These are phyloP conservation scores for Festucalex cinctus DNA, from an alignment of 2,113 vertebrate genomes.

Conservation along the genomic window DNA sequence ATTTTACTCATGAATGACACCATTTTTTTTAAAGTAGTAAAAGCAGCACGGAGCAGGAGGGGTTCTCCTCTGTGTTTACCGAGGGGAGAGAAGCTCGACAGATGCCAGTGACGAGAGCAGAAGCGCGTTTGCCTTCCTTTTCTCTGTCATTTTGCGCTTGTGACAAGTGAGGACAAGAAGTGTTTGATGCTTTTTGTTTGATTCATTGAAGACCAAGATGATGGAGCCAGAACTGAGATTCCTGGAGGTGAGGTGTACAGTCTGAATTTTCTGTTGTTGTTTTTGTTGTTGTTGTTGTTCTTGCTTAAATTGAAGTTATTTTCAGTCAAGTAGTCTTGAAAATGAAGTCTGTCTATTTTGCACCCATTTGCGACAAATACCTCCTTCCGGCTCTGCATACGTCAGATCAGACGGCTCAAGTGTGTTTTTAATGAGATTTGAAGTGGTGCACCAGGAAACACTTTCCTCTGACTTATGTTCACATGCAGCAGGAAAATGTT, in stretches of 20 bases:
- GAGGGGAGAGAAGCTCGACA: conserved; percentile 25
- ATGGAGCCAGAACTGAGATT: conserved; percentile 63
- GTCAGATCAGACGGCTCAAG: conserved; percentile 12
- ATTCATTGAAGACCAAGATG: conserved; percentile 12
- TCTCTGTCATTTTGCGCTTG: conserved; percentile 6
- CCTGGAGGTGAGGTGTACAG: conserved; percentile 46
- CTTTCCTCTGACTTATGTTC: not conserved
- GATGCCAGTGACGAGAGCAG: conserved; percentile 16
- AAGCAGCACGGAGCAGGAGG: conserved; percentile 40
- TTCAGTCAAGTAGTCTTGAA: not conserved
- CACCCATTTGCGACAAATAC: not conserved
- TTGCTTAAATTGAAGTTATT: not conserved
- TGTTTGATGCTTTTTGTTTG: not conserved
- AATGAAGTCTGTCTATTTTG: not conserved
- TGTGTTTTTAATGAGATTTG: conserved; percentile 10
- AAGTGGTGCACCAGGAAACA: conserved; percentile 5
- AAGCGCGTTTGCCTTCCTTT: not conserved
- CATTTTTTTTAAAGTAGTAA: conserved; percentile 45
- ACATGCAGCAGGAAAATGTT: not conserved
- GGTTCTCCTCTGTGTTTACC: conserved; percentile 45
- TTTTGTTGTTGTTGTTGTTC: conserved; percentile 1
- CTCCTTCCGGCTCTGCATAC: not conserved
- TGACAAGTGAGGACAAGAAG: not conserved
- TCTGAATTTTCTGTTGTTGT: not conserved
- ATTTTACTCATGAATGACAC: conserved; percentile 57